Conservation (phyloP, 2,113 vertebrate species). For the Hippocampus comes region DNA sequence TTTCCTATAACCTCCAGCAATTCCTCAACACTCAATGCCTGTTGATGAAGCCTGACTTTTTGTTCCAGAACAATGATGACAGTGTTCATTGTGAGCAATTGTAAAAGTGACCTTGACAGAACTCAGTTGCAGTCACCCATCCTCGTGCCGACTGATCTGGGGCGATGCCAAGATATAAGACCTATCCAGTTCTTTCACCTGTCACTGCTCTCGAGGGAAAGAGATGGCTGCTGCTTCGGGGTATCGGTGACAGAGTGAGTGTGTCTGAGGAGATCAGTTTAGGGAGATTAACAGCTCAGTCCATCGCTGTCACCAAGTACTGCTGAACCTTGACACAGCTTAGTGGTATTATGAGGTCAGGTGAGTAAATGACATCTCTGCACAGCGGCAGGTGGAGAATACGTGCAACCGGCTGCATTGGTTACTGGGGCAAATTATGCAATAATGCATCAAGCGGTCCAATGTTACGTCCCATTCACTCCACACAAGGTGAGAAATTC, state of each 20-base stretch:
- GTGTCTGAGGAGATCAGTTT: constrained; percentile 60
- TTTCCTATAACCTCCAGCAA: background rate
- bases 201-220: constrained; percentile 56
- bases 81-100: constrained; percentile 33
- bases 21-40: background rate
- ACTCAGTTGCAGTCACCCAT: constrained; percentile 35
- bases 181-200: constrained; percentile 65
- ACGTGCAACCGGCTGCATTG: constrained; percentile 29
- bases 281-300: constrained; percentile 69
- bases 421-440: constrained; percentile 21
- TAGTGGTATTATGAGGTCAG: constrained; percentile 63
- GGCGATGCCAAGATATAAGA: constrained; percentile 58
- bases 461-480: too few species aligned
- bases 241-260: constrained; percentile 63
- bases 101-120: constrained; percentile 61
- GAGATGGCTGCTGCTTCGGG: constrained; percentile 53
- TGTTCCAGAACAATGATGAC: constrained; percentile 17
- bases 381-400: constrained; percentile 14
- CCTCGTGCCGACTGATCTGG: constrained; percentile 50
- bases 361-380: constrained; percentile 46
- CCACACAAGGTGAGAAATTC: constrained; percentile 1
- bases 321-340: constrained; percentile 66
- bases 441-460: background rate
- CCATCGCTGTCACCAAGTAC: constrained; percentile 63
- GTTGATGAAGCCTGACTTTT: constrained; percentile 11